A percentile compares a stretch with the other conserved stretches of the same genome.
Evolutionary conservation across 2,888 invertebrate species (phyloP).

Genomic region (Timandra comae): DNA sequence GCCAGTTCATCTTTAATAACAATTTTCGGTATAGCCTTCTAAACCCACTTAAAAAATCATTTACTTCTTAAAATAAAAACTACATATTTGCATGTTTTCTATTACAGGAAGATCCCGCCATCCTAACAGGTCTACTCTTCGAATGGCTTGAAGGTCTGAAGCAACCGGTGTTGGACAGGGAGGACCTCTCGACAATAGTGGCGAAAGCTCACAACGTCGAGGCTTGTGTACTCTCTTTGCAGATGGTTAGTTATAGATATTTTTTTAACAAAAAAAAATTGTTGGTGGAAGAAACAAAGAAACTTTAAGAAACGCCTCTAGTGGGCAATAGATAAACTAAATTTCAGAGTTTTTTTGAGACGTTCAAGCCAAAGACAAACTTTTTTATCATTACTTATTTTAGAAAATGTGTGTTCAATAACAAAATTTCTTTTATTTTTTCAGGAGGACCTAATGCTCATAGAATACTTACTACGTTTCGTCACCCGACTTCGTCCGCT

Average conservation of each 20-base stretch:
- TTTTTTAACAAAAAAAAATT: no score
- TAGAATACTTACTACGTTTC: slow-evolving; percentile 85
- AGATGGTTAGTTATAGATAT: slow-evolving; percentile 66
- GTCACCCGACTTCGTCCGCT: slow-evolving; percentile 80
- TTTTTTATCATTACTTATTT: no score
- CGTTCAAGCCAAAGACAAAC: no score
- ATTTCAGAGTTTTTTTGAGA: no score
- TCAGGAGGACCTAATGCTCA: slow-evolving; percentile 80
- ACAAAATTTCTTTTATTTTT: slow-evolving; percentile 24
- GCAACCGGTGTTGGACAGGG: slow-evolving; percentile 79
- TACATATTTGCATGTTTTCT: slow-evolving; percentile 1
- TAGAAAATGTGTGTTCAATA: no score
- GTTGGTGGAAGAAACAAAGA: no score
- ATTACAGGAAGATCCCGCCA: slow-evolving; percentile 65
- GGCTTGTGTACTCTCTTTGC: slow-evolving; percentile 77
- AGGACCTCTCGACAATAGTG: slow-evolving; percentile 82
- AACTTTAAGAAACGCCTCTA: no score
- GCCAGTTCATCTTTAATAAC: background rate
- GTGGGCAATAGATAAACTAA: no score
- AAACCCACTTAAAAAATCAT: no score
- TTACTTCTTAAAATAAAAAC: no score
- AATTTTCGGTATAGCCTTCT: no score
- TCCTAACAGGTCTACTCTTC: slow-evolving; percentile 81
- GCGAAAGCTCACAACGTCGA: slow-evolving; percentile 78
- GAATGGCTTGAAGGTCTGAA: slow-evolving; percentile 87